Evolutionary conservation across 2,888 invertebrate genomes (phyloP), one percentile per base, ranked within the genome.

Genomic region (Dryadula phaetusa): DNA sequence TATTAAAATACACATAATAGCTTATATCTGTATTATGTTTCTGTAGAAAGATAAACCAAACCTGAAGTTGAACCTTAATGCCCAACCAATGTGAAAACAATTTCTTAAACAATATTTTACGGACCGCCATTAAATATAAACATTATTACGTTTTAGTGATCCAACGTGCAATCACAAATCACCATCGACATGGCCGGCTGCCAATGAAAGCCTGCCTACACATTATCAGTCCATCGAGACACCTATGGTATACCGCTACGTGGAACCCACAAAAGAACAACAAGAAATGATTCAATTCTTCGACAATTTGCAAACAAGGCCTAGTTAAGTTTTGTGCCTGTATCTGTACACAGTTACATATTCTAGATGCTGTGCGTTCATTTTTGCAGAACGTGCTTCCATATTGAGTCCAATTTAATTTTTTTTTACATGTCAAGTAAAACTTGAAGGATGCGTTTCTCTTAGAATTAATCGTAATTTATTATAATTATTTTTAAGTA

Each of bases 261-360:
- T 70, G 16, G 72, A 74, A 8, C 67, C 82, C 2, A 75, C 81
- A 8, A 64, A 72, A 4, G 73, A 76, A 1, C 82, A 84, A 58
- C 69, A 64, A 28, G 78, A 84, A 3, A 75, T 81, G 67, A 56
- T 80, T 14, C 68, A 74, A 8, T 88, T 90, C 79, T 88, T 83
- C 70, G 84, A 86, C 60, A 70, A 67, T 63, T 64, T 79, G 40
- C 58, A 69, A 61, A 74, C 69, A 28, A 66, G 49, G 46, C 71
- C 70, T 32, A 73, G 67, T 56, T 76, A 73, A 75, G 72, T 6
- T 40, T 10, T 40, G 61, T 44, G 16, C 37, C 2, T 12, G 37
- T 37, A 12, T 37, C 3, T 54, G 60, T 71, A 49, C 52, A 7
- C 22, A 40, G 12, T 12, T 37, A 37, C 12, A 12, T 10, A n/a